Percentiles rank a stretch among this genome's conserved stretches.
These are phyloP conservation scores for Drosophila cognata DNA, from an alignment of 2,888 invertebrate species.

Conservation along the genomic window DNA sequence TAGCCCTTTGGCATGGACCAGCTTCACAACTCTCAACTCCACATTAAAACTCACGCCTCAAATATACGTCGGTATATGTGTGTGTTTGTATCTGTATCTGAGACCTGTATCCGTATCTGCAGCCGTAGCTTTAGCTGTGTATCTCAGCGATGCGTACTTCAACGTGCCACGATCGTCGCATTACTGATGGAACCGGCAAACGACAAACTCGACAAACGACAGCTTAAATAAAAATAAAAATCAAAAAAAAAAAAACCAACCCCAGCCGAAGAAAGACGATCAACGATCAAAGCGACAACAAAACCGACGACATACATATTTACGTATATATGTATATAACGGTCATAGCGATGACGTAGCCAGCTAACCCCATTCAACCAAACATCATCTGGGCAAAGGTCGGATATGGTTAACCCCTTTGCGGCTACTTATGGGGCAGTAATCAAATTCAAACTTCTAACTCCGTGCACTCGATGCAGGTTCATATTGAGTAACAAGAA, in stretches of 20 bases:
- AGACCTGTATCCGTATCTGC: conserved; percentile 2
- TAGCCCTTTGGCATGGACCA: conserved; percentile 41
- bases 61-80: background rate
- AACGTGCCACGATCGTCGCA: conserved; percentile 78
- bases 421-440: background rate
- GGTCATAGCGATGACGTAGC: conserved; percentile 21
- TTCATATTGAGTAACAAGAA: background rate
- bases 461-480: background rate
- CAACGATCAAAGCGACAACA: conserved; percentile 50
- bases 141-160: conserved; percentile 58
- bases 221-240: conserved; percentile 35
- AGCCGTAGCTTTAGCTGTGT: conserved; percentile 2
- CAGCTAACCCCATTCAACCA: background rate
- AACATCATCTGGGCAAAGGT: conserved; percentile 21
- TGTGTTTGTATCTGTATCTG: conserved; percentile 1
- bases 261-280: conserved; percentile 64
- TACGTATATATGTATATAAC: background rate
- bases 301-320: conserved; percentile 1
- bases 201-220: conserved; percentile 37
- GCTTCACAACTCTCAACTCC: conserved; percentile 28
- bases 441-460: background rate
- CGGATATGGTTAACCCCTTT: conserved; percentile 9
- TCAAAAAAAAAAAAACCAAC: conserved; percentile 43
- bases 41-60: conserved; percentile 26
- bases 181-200: conserved; percentile 76